Base-by-base conservation (phyloP, 2,797 vertebrate species). In the Varecia variegata region DNA sequence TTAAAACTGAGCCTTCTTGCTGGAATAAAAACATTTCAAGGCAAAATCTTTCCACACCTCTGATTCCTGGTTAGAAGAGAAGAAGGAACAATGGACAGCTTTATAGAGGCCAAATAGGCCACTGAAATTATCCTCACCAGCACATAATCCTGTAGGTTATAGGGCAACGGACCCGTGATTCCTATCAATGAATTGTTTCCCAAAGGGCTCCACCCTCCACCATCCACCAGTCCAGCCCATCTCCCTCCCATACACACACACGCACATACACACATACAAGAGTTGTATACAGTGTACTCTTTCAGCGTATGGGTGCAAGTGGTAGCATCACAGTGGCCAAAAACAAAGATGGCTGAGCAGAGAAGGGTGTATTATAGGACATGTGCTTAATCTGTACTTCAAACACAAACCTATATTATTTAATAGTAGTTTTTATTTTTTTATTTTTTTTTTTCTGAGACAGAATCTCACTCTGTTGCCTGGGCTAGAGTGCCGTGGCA, bases 1-100 rank as follows among this genome's bases (percentile, higher is more conserved):
- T 85, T 94, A 76, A 94, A 96, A 90, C 70, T 23, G 83, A 90
- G 58, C 65, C 81, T 95, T 79, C 58, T 95, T 90, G n/a, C 76
- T 84, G 40, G 45, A 88, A 85, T 90, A 67, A 94, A 92, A 97
- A 58, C 14, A 88, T 82, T 89, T 93, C 65, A 91, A 86, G 94
- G 84, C n/a, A 90, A 97, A 93, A 74, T 81, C 56, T 90, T 94
- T 80, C 70, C 92, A 77, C 70, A 73, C 60, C 70, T 92, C 45
- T 35, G 27, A 85, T 76, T 32, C n/a, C 40, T 27, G 73, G 30
- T 88, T 93, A 90, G 87, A 92, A 94, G 50, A 15, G n/a, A 77
- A 89, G 77, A 88, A 84, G 88, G n/a, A 86, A 88, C 38, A 60
- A 90, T 38, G 47, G 85, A n/a, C 91, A 96, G 62, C 68, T 95